Evolutionary conservation across 2,888 invertebrate species (phyloP), one percentile per base, ranked within the genome.

Genomic region (Serrognathus titanus): DNA sequence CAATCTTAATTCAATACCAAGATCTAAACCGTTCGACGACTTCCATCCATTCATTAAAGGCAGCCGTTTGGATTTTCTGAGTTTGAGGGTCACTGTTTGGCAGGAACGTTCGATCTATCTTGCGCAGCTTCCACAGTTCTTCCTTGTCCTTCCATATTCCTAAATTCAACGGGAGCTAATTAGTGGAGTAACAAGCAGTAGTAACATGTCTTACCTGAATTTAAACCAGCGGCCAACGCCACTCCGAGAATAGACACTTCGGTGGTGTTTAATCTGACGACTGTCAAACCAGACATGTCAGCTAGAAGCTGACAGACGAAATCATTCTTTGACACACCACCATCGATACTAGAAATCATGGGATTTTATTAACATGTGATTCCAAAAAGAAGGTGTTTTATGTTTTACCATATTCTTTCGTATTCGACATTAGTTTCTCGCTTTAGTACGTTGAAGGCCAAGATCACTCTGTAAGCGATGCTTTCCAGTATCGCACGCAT

Each of bases 321-420:
- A 77, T 95, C 88, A 75, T 96, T 97, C 61, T 86, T 87, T 0
- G 95, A 89, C n/a, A 97, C 95, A n/a, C 97, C 97, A 2, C 97
- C 97, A 76, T 97, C 94, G 58, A 94, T 84, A 70, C 97, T 96
- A 76, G 6, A 80, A 79, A 47, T 48, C 35, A 43, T 12, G 16
- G 48, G 35, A 12, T 10, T 10, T 1, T 3, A 4, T 36, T 31
- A 43, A 10, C 12, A 43, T 12, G 6, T 43, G 16, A 13, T n/a
- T 3, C 4, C 24, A 48, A 11, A 39, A 11, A 1, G 11, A 20
- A 31, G n/a, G n/a, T n/a, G n/a, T n/a, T n/a, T n/a, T n/a, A n/a
- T n/a, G n/a, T n/a, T 55, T 57, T 62, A 71, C 70, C 64, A 63
- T 53, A 71, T 67, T 54, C 57, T 61, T 37, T 62, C 63, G 43